phyloP scores from a whole-genome alignment of 1,140 invertebrate genomes.

The Drosophila subpulchrella region DNA sequence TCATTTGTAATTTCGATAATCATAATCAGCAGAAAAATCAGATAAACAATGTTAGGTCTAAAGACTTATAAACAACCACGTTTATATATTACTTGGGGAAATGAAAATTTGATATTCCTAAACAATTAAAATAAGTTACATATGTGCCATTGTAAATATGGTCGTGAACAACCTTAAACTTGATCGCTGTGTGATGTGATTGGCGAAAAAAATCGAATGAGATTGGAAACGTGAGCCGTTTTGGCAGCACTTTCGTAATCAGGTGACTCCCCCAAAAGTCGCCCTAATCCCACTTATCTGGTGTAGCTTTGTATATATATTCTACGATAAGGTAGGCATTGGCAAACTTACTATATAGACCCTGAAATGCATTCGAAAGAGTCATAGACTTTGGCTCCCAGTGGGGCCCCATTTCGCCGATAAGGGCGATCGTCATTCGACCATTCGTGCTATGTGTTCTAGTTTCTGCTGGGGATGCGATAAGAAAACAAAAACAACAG shows the following conservation, averaged over 20 bases:
- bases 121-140: background rate
- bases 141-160: background rate
- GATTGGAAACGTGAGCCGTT: background rate
- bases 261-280: conserved; percentile 4
- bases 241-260: background rate
- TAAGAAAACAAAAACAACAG: conserved; percentile 59
- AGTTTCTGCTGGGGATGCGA: conserved; percentile 34
- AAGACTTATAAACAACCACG: no score
- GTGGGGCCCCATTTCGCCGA: conserved; percentile 17
- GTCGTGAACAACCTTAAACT: background rate
- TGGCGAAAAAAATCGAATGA: background rate
- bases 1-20: background rate
- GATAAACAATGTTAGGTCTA: no score
- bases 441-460: conserved; percentile 21
- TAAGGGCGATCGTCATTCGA: conserved; percentile 34
- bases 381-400: conserved; percentile 14
- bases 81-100: no score
- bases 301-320: background rate
- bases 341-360: background rate
- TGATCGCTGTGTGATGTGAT: background rate
- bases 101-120: no score
- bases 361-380: conserved; percentile 6
- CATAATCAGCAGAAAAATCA: no score
- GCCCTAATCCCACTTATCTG: background rate
- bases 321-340: background rate